Evolutionary conservation across 2,797 vertebrate genomes (phyloP), one percentile per base, ranked within the genome.

Genomic region (Lutjanus argentimaculatus): DNA sequence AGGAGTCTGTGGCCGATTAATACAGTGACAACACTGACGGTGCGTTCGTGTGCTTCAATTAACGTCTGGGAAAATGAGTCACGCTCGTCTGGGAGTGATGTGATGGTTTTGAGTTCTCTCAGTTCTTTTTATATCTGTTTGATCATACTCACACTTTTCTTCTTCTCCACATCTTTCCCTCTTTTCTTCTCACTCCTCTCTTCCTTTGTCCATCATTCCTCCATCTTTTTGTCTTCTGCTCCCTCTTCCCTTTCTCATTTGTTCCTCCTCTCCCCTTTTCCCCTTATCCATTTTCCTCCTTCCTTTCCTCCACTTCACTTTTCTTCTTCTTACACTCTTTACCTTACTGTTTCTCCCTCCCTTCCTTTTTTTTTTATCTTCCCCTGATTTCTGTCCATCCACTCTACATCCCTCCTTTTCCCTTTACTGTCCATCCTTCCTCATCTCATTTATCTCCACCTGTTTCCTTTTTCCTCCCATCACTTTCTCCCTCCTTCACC

Each of bases 1-100:
- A 67, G n/a, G 6, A 62, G 15, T 2, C 62, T 36, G 62, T 5
- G 30, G 25, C 74, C 57, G 6, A 64, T 6, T 36, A 6, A 70
- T 64, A 51, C 0, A 78, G 63, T 43, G 10, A 3, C 48, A 12
- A 65, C 42, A 2, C 8, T 22, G 45, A 51, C n/a, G 65, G 46
- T 67, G 75, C 49, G 4, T 83, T 87, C 7, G 14, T 0, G 58
- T 83, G 71, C 58, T 85, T 45, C 19, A 42, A 74, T 74, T 78
- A 13, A 10, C 68, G 67, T 48, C 10, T 0, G 43, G 21, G 43
- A 46, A 83, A 82, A 77, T 63, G 42, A 65, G 76, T 40, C 30
- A 0, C 53, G 30, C 56, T 63, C 46, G 2, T 8, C 48, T 30
- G 25, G 68, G 56, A 68, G 52, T 6, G 72, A 72, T 15, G 80